Evolutionary conservation across 2,113 vertebrate species (phyloP).

Genomic region (Neolamprologus toae): DNA sequence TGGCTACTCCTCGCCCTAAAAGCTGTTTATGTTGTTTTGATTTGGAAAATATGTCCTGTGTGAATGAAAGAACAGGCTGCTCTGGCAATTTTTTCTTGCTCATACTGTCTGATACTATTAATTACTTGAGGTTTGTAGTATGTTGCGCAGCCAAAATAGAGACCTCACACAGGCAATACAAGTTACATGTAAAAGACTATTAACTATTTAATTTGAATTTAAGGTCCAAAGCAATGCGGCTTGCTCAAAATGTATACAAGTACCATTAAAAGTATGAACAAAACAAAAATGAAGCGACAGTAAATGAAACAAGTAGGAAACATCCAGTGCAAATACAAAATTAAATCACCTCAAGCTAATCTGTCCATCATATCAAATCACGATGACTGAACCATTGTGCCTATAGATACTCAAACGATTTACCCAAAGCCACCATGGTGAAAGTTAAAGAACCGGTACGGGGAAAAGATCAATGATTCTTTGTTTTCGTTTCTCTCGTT

Average conservation of each 20-base stretch:
- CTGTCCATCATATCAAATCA: background rate
- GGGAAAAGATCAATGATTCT: background rate
- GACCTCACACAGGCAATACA: background rate
- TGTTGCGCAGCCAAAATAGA: background rate
- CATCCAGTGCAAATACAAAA: background rate
- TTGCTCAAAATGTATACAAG: background rate
- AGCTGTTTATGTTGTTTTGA: background rate
- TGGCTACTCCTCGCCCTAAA: background rate
- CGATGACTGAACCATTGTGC: background rate
- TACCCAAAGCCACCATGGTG: background rate
- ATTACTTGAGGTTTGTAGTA: background rate
- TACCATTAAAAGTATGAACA: background rate
- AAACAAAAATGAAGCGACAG: background rate
- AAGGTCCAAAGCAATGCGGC: background rate
- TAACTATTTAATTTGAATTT: background rate
- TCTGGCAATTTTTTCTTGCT: background rate
- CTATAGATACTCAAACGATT: background rate
- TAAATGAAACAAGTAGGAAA: background rate
- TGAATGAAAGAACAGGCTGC: background rate
- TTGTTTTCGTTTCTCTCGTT: background rate
- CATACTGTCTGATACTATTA: background rate
- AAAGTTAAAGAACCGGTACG: background rate
- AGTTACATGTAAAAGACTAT: background rate
- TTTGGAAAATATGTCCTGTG: background rate
- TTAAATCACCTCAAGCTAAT: background rate